Evolutionary conservation across 2,797 vertebrate genomes (phyloP).

Genomic region (Rhodeus uyekii): DNA sequence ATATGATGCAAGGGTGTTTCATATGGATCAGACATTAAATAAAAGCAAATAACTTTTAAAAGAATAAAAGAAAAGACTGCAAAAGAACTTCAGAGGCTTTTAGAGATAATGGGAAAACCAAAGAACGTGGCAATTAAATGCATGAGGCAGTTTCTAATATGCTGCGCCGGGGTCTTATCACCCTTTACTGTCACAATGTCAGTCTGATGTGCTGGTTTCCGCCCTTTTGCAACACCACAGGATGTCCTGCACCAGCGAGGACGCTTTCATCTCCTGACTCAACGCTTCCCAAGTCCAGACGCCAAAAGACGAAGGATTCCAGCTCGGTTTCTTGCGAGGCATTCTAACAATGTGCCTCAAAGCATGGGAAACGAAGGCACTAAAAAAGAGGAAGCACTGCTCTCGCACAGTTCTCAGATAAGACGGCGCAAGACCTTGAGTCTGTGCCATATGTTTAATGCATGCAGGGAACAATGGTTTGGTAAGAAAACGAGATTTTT

Average conservation of each 20-base stretch:
- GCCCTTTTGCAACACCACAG: constrained; percentile 53
- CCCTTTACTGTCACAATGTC: constrained; percentile 35
- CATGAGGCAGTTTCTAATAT: constrained; percentile 14
- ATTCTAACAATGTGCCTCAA: constrained; percentile 27
- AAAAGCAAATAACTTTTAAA: too few species aligned
- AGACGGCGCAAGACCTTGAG: constrained; percentile 31
- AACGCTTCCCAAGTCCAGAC: constrained; percentile 18
- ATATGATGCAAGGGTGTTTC: not conserved
- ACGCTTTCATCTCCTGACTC: constrained; percentile 53
- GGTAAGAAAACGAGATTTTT: constrained; percentile 23
- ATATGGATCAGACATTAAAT: not conserved
- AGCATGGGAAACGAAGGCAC: constrained; percentile 28
- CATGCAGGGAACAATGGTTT: constrained; percentile 25
- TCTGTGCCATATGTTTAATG: constrained; percentile 26
- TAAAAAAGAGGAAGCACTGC: constrained; percentile 37
- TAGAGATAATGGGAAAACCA: not conserved
- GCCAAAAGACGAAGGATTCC: not conserved
- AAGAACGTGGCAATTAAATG: not conserved
- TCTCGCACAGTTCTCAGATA: constrained; percentile 28
- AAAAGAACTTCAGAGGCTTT: constrained; percentile 27
- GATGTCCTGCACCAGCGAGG: constrained; percentile 66
- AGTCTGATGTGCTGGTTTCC: not conserved
- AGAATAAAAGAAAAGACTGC: not conserved
- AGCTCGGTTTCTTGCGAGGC: constrained; percentile 16
- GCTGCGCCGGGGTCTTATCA: not conserved